Evolutionary conservation across 2,888 invertebrate genomes (phyloP), one percentile per base, ranked within the genome.

Genomic region (Aphodius sticticus): DNA sequence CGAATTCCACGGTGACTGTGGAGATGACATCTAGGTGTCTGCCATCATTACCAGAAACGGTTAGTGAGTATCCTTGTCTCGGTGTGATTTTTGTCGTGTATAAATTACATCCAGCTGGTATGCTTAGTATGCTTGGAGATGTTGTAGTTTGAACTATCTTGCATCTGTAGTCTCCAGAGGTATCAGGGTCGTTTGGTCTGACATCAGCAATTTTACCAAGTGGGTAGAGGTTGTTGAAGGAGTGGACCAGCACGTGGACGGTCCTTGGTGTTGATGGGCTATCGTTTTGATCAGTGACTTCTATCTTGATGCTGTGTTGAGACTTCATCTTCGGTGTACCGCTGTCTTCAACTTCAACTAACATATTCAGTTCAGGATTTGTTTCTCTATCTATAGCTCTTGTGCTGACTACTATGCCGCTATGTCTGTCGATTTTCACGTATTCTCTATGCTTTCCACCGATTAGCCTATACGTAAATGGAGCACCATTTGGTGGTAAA

Each of bases 161-260:
- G 87, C 98, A 99, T 85, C 92, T 93, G 86, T 98, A 98, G 86
- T 96, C 95, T 4, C 98, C 98, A 77, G 94, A 93, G n/a, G 93
- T 92, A 88, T 99, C 98, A 0, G 95, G 93, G 90, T 99, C 99
- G 86, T 96, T 95, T 0, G 99, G 99, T 89, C 95, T 96, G 0
- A 98, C 95, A 88, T 97, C 94, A 6, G 97, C 98, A 82, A 99
- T 94, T 89, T 95, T 95, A n/a, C 95, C 95, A 26, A 92, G 87
- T 0, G 96, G 95, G 85, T 95, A 93, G 81, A 92, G 91, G 78
- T 94, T 94, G 85, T 96, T 95, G 85, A 95, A 95, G 0, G 95
- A 92, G 86, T 95, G 93, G 2, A 97, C 94, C 76, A 95, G 90
- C 16, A 97, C 92, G 85, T 96, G 95, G 0, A 96, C 95, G 9